Evolutionary conservation across 2,888 invertebrate genomes (phyloP), one percentile per base, ranked within the genome.

Genomic region (Abrostola triplasia): DNA sequence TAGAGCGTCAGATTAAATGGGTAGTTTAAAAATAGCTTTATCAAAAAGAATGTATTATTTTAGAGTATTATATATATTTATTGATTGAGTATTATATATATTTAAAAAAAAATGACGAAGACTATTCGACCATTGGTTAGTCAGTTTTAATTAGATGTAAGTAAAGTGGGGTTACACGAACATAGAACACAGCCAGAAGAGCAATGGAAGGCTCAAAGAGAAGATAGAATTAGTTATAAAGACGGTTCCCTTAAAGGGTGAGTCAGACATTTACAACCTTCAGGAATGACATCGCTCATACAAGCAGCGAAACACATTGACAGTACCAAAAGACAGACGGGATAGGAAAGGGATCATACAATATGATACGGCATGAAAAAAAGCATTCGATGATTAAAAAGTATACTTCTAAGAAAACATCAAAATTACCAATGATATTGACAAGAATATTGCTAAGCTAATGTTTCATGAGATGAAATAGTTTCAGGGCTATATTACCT

Each of bases 311-410:
- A 55, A 70, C 49, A 57, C 47, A 36, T 35, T 5, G 71, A 7
- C 54, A 61, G 51, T 49, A 68, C 58, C 59, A 62, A 59, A 51
- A 77, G 76, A 72, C 67, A 63, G 60, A 66, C 62, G 56, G 81
- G 83, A 83, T 49, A 60, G 76, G 81, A 81, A 62, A 80, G 64
- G 80, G 75, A 77, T 65, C 58, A 78, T 54, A 77, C 62, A 24
- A 24, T 4, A 77, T 81, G 70, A 77, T 59, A 71, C 63, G 65
- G 80, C 76, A 80, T 79, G 81, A 80, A 82, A 77, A 80, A 77
- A 88, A 86, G 87, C 85, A 85, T 81, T 74, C 73, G 82, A 86
- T 82, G 80, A 85, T 81, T 70, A 71, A 78, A 83, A 80, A 74
- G 58, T 66, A 77, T 80, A 82, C 61, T 73, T 77, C 81, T 83